Evolutionary conservation across 2,113 vertebrate species (phyloP), one percentile per base, ranked within the genome.

Genomic region (Ailuropoda melanoleuca): DNA sequence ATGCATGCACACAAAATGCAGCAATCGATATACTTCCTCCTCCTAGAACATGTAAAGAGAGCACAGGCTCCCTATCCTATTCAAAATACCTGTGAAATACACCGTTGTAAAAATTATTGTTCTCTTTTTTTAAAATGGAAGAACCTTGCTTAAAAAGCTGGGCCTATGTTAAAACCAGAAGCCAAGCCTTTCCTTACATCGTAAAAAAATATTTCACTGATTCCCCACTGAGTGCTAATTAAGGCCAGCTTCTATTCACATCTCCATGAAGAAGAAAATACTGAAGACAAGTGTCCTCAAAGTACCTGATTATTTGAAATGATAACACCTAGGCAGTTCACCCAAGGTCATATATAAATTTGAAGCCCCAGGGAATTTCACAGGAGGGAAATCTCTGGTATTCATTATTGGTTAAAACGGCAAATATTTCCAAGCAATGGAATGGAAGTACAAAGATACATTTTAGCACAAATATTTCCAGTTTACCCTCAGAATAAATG

Each of bases 401-500:
- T 68, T 88, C 85, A 70, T 77, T 72, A 34, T 58, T 86, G 17
- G n/a, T 77, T 46, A 66, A 85, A 96, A 75, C 64, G 9, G 1
- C 12, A 88, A 92, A 60, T 26, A 89, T 62, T 48, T 88, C 43
- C 7, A 53, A 31, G 24, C 46, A 87, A 90, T 64, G 81, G 92
- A 86, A 83, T 9, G 19, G 12, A 83, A 94, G 12, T 87, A 23
- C 8, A 87, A 92, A 77, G 70, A 86, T 24, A 72, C 4, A 64
- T 78, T 82, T 88, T 75, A 89, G 37, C 56, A 81, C 55, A 91
- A 68, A 60, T 84, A 96, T 93, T n/a, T 93, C 90, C 90, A 31
- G 34, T 31, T 37, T 87, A 17, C 48, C 12, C 24, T 83, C 74
- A 90, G 29, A 83, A 94, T 83, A 90, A 90, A 82, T 53, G 8